Conservation (phyloP, 2,888 invertebrate genomes). For the Drosophila anceps region DNA sequence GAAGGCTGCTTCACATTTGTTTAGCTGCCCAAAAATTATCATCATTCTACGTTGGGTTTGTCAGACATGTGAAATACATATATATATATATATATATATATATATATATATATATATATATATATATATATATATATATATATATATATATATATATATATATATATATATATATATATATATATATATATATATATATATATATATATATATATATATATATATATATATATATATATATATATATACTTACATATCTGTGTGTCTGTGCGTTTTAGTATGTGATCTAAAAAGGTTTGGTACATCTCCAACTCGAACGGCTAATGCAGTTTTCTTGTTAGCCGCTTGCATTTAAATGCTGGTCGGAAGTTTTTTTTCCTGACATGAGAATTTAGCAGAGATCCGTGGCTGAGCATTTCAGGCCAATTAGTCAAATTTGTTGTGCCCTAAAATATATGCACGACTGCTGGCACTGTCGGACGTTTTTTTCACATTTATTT, state of each 20-base stretch:
- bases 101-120: background rate
- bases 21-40: constrained; percentile 42
- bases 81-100: background rate
- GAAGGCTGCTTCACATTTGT: constrained; percentile 38
- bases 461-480: constrained; percentile 7
- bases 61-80: background rate
- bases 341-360: constrained; percentile 70
- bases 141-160: background rate
- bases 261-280: background rate
- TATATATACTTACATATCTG: background rate
- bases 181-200: background rate
- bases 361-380: constrained; percentile 32
- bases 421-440: constrained; percentile 75
- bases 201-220: constrained; percentile 3
- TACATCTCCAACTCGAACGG: constrained; percentile 7
- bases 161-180: too few relatives aligned
- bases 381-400: constrained; percentile 34
- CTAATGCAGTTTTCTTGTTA: constrained; percentile 77
- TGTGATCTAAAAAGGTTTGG: constrained; percentile 31
- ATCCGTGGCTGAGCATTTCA: constrained; percentile 26
- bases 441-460: constrained; percentile 47
- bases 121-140: background rate
- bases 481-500: constrained; percentile 29
- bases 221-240: background rate
- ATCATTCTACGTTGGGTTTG: constrained; percentile 53